Conservation (phyloP, 2,888 invertebrate genomes). For the Colletes collaris region DNA sequence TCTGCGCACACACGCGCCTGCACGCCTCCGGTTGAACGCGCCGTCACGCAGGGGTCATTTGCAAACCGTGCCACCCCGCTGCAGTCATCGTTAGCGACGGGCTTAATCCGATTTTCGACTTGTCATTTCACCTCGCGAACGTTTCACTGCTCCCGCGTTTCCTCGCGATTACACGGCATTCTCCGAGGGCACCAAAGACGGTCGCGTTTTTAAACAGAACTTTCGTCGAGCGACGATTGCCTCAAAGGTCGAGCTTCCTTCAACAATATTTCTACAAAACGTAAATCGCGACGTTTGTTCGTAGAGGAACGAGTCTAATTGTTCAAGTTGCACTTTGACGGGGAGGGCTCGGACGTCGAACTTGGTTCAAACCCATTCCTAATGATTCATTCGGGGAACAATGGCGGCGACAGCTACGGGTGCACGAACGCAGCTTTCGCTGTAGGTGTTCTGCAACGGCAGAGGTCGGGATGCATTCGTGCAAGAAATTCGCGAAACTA, state of each 20-base stretch:
- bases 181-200: background rate
- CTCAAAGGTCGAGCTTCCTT: too few species aligned
- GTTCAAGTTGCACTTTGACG: too few species aligned
- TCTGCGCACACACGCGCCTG: background rate
- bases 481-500: conserved; percentile 72
- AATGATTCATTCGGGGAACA: conserved; percentile 23
- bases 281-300: too few species aligned
- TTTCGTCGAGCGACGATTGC: too few species aligned
- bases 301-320: too few species aligned
- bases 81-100: conserved; percentile 13
- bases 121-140: background rate
- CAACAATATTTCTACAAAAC: too few species aligned
- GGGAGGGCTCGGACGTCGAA: background rate
- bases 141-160: too few species aligned
- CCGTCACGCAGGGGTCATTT: conserved; percentile 3
- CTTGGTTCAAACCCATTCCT: conserved; percentile 12
- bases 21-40: conserved; percentile 9
- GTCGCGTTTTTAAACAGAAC: too few species aligned
- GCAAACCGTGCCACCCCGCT: conserved; percentile 19
- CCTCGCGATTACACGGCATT: background rate
- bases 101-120: conserved; percentile 10
- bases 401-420: conserved; percentile 1
- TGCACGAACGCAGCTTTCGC: conserved; percentile 11
- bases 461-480: conserved; percentile 34
- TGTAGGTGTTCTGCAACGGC: background rate